phyloP scores from a whole-genome alignment of 2,888 invertebrate species.

The Ophion obscuratus region DNA sequence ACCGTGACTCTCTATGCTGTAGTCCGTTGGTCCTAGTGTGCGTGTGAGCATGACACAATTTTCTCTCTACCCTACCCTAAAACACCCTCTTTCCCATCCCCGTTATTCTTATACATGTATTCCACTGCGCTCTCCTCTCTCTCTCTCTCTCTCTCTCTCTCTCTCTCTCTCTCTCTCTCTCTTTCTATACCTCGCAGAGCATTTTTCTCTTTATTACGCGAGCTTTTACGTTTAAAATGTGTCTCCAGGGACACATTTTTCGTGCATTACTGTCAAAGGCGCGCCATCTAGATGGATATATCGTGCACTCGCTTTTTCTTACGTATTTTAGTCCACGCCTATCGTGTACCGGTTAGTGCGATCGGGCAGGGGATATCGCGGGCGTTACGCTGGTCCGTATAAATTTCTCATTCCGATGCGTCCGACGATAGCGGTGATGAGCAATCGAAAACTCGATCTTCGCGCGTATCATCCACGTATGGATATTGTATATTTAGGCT shows the following conservation, averaged over 20 bases:
- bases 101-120: constrained; percentile 28
- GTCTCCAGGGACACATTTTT: constrained; percentile 26
- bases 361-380: background rate
- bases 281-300: constrained; percentile 40
- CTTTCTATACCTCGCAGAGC: constrained; percentile 33
- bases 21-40: constrained; percentile 60
- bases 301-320: constrained; percentile 28
- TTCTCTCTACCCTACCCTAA: constrained; percentile 48
- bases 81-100: constrained; percentile 5
- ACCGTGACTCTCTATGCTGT: constrained; percentile 68
- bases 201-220: constrained; percentile 42
- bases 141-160: constrained; percentile 18
- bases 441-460: too few relatives aligned
- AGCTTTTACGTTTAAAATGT: constrained; percentile 46
- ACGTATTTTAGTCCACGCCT: constrained; percentile 8
- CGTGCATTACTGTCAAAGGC: constrained; percentile 35
- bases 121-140: constrained; percentile 29
- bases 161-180: constrained; percentile 37
- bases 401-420: background rate
- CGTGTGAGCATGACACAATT: constrained; percentile 67
- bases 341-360: constrained; percentile 12
- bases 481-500: background rate
- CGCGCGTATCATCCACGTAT: background rate
- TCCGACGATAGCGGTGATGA: too few relatives aligned
- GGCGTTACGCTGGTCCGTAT: constrained; percentile 30